Conservation (phyloP, 2,888 invertebrate species). For the Leptinotarsa peninsularis region DNA sequence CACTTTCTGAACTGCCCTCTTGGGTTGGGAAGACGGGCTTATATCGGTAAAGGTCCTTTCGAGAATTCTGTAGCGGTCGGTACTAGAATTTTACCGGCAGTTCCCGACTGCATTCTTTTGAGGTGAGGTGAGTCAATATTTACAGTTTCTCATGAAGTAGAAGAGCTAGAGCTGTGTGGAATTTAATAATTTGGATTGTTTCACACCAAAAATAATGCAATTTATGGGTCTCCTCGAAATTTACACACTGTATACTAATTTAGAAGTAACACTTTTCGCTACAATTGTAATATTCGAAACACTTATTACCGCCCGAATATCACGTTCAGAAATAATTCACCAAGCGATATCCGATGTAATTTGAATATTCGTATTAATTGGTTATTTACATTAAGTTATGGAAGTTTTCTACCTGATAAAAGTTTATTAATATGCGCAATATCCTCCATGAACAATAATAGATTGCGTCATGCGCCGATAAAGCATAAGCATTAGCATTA, state of each 20-base stretch:
- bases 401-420: constrained; percentile 44
- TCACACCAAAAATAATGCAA: too few relatives aligned
- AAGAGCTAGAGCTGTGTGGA: too few relatives aligned
- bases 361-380: constrained; percentile 47
- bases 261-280: constrained; percentile 1
- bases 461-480: constrained; percentile 35
- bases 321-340: constrained; percentile 28
- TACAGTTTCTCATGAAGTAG: too few relatives aligned
- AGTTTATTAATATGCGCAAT: constrained; percentile 45
- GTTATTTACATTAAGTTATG: constrained; percentile 46
- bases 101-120: too few relatives aligned
- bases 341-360: constrained; percentile 34
- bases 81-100: too few relatives aligned
- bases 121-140: too few relatives aligned
- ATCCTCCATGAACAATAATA: constrained; percentile 40
- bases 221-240: too few relatives aligned
- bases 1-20: too few relatives aligned
- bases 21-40: too few relatives aligned
- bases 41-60: too few relatives aligned
- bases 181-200: too few relatives aligned
- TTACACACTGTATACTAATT: neutral
- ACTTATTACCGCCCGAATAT: constrained; percentile 25
- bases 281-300: constrained; percentile 6
- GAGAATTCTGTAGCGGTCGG: too few relatives aligned
- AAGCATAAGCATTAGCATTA: constrained; percentile 38